Evolutionary conservation across 2,113 vertebrate species (phyloP).

Genomic region (Platichthys flesus): DNA sequence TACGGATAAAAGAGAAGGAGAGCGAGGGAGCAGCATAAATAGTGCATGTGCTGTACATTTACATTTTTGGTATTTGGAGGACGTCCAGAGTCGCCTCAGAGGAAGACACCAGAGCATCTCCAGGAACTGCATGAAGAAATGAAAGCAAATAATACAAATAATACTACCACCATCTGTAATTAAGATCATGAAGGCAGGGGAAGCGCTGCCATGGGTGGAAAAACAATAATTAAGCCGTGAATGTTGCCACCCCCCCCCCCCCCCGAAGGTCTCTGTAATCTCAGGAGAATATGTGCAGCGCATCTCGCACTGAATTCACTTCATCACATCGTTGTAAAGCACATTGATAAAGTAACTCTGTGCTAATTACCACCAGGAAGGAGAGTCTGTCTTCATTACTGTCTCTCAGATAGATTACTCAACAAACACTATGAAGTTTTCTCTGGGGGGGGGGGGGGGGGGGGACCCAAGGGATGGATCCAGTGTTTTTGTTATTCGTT

Average conservation of each 20-base stretch:
- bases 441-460: too few species aligned
- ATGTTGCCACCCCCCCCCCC: slow-evolving; percentile 5
- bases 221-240: slow-evolving; percentile 17
- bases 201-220: slow-evolving; percentile 5
- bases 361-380: not conserved
- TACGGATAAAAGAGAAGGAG: not conserved
- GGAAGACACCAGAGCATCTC: not conserved
- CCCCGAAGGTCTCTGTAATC: not conserved
- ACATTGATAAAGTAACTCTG: not conserved
- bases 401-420: too few species aligned
- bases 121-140: not conserved
- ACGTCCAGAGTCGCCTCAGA: not conserved
- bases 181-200: not conserved
- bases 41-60: slow-evolving; percentile 26
- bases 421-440: too few species aligned
- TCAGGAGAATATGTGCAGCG: not conserved
- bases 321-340: not conserved
- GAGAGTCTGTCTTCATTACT: not conserved
- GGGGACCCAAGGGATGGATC: too few species aligned
- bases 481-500: too few species aligned
- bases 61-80: slow-evolving; percentile 1
- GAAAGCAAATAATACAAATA: not conserved
- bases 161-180: slow-evolving; percentile 11
- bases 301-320: not conserved
- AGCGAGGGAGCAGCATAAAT: not conserved